Evolutionary conservation across 2,113 vertebrate genomes (phyloP).

Genomic region (Cyphomyrus plagiostoma): DNA sequence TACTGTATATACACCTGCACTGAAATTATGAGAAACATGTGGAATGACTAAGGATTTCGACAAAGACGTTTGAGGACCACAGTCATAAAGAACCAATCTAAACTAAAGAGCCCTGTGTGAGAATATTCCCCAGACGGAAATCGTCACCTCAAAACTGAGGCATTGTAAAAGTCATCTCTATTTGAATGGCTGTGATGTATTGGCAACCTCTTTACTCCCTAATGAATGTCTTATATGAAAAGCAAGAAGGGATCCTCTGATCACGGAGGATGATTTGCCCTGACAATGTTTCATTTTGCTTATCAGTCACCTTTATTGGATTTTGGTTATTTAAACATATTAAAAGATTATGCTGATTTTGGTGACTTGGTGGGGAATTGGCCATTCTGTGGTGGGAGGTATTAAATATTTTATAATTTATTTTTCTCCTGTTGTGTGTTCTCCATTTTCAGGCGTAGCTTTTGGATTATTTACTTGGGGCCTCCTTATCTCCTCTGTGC

Average conservation of each 20-base stretch:
- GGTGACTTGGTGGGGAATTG: background rate
- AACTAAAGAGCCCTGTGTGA: background rate
- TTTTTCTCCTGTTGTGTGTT: background rate
- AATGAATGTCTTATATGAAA: conserved; percentile 1
- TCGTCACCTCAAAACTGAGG: background rate
- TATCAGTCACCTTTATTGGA: conserved; percentile 6
- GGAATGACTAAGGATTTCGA: background rate
- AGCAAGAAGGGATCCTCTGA: background rate
- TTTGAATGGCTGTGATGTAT: background rate
- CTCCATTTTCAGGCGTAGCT: background rate
- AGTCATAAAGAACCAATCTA: background rate
- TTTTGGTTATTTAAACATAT: conserved; percentile 4
- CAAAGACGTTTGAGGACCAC: background rate
- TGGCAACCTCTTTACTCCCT: background rate
- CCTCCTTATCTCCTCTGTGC: background rate
- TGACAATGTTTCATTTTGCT: background rate
- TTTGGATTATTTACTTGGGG: conserved; percentile 4
- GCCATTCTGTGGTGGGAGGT: background rate
- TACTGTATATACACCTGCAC: background rate
- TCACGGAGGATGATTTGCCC: background rate
- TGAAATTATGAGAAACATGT: background rate
- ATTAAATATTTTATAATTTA: background rate
- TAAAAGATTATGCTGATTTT: background rate
- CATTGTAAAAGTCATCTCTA: background rate
- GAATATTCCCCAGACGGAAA: background rate